These are phyloP conservation scores for Zoanthus sociatus DNA, from an alignment of 92 coral and sea anemone genomes.

Conservation along the genomic window DNA sequence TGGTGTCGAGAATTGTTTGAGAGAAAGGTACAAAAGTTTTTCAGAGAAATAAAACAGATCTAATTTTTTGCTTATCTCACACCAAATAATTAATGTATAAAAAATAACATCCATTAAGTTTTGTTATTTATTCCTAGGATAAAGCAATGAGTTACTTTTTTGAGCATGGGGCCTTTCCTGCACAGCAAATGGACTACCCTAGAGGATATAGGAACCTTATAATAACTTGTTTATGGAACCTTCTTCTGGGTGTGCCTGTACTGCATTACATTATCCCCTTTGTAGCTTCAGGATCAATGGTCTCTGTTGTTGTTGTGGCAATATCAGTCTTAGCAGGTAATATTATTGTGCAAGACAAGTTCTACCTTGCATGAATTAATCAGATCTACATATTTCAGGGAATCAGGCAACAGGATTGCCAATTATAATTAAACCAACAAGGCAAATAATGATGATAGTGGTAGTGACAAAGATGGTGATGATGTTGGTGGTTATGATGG, in stretches of 20 bases:
- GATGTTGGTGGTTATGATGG: too few relatives aligned
- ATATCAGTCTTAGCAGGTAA: conserved; percentile 66
- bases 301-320: conserved; percentile 58
- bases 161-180: conserved; percentile 82
- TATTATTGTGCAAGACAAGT: not conserved
- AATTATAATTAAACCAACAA: too few relatives aligned
- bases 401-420: too few relatives aligned
- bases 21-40: conserved; percentile 70
- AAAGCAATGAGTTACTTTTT: conserved; percentile 79
- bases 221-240: conserved; percentile 67
- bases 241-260: conserved; percentile 69
- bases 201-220: conserved; percentile 71
- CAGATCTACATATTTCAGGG: too few relatives aligned
- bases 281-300: conserved; percentile 68
- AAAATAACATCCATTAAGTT: too few relatives aligned
- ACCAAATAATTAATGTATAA: too few relatives aligned
- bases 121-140: conserved; percentile 66
- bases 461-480: too few relatives aligned
- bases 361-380: too few relatives aligned
- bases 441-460: too few relatives aligned
- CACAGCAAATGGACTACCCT: conserved; percentile 76
- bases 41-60: too few relatives aligned
- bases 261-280: conserved; percentile 69
- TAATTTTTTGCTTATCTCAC: too few relatives aligned
- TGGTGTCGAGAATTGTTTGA: conserved; percentile 86